These are phyloP conservation scores for Megastigmus dorsalis DNA, from an alignment of 2,888 invertebrate species.

Conservation along the genomic window DNA sequence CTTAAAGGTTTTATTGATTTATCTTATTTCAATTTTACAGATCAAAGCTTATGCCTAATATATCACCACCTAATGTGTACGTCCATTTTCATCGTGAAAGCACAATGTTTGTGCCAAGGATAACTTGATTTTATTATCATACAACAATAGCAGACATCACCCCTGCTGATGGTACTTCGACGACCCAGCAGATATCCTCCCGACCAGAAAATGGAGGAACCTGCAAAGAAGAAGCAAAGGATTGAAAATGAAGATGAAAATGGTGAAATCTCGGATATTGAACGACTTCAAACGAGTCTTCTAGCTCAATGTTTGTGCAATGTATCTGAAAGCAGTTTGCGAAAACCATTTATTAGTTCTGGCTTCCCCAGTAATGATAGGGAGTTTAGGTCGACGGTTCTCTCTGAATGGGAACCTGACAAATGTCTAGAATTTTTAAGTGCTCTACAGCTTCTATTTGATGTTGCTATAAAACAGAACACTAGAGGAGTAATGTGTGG, in stretches of 20 bases:
- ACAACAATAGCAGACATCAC: slow-evolving; percentile 50
- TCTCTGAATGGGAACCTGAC: slow-evolving; percentile 81
- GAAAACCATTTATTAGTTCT: slow-evolving; percentile 83
- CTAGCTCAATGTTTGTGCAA: slow-evolving; percentile 87
- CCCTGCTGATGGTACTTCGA: slow-evolving; percentile 80
- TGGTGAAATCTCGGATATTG: slow-evolving; percentile 78
- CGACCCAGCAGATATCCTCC: slow-evolving; percentile 76
- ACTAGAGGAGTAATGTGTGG: slow-evolving; percentile 88
- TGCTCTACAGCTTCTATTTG: slow-evolving; percentile 88
- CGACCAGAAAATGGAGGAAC: slow-evolving; percentile 85
- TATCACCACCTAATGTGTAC: neutral
- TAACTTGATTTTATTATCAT: slow-evolving; percentile 63
- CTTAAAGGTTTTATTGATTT: neutral
- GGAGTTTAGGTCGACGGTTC: slow-evolving; percentile 75
- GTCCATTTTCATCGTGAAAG: slow-evolving; percentile 14
- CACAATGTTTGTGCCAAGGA: slow-evolving; percentile 58
- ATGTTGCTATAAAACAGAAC: slow-evolving; percentile 90
- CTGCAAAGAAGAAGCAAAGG: slow-evolving; percentile 88
- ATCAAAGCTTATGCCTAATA: neutral
- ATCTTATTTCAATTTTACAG: slow-evolving; percentile 30
- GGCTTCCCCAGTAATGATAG: slow-evolving; percentile 76
- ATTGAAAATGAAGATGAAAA: slow-evolving; percentile 78
- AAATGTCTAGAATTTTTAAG: slow-evolving; percentile 87
- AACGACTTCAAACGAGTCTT: slow-evolving; percentile 80
- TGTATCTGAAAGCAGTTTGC: slow-evolving; percentile 82